A percentile compares a stretch with the other conserved stretches of the same genome.
Evolutionary conservation across 2,888 invertebrate genomes (phyloP).

Genomic region (Leptinotarsa peninsularis): DNA sequence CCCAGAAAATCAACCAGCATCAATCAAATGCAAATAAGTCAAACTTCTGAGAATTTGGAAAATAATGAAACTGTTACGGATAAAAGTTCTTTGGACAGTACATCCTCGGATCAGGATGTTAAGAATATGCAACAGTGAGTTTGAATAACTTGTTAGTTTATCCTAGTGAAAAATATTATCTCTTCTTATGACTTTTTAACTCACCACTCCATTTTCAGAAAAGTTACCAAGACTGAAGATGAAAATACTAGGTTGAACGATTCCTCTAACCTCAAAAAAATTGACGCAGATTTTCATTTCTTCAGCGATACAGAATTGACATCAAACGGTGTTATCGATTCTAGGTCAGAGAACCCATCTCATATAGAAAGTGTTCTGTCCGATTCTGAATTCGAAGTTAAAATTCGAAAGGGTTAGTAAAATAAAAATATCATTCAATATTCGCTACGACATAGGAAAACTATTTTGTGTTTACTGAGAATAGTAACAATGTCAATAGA

Average conservation of each 20-base stretch:
- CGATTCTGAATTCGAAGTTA: slow-evolving; percentile 92
- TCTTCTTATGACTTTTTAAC: no score
- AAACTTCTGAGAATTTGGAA: slow-evolving; percentile 64
- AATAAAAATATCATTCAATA: neutral
- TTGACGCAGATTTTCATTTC: slow-evolving; percentile 83
- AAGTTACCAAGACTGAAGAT: slow-evolving; percentile 37
- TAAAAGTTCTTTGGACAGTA: slow-evolving; percentile 64
- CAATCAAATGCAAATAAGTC: slow-evolving; percentile 68
- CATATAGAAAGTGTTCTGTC: slow-evolving; percentile 75
- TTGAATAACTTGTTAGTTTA: neutral
- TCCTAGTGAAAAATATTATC: no score
- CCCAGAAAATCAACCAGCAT: slow-evolving; percentile 75
- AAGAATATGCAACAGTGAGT: slow-evolving; percentile 63
- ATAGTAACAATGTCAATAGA: no score
- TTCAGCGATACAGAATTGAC: slow-evolving; percentile 94
- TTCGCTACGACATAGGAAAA: no score
- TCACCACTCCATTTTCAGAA: slow-evolving; percentile 27
- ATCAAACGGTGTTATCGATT: slow-evolving; percentile 71
- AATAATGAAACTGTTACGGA: slow-evolving; percentile 61
- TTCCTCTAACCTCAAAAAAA: slow-evolving; percentile 57
- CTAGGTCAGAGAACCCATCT: slow-evolving; percentile 82
- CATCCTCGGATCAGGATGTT: slow-evolving; percentile 62
- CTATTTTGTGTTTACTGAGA: no score
- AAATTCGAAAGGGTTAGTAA: slow-evolving; percentile 66
- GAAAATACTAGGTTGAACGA: slow-evolving; percentile 26